phyloP scores from a whole-genome alignment of 2,888 invertebrate species.

The Sinopyrophorus schimmeli region DNA sequence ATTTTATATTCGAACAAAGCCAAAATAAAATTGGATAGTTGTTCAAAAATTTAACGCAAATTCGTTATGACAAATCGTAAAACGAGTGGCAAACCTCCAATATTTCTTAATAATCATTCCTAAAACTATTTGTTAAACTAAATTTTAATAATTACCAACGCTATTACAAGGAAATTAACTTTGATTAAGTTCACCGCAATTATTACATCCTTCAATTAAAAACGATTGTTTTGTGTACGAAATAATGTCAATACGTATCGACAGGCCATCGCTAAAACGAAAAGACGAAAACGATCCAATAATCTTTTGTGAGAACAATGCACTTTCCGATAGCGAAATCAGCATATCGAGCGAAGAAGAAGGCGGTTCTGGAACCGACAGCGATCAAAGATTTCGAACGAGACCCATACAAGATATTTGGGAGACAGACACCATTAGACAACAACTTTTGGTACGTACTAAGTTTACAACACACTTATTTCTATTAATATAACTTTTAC shows the following conservation, averaged over 20 bases:
- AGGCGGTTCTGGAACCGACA: constrained; percentile 53
- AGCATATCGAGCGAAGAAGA: constrained; percentile 61
- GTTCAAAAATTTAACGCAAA: constrained; percentile 6
- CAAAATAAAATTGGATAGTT: constrained; percentile 1
- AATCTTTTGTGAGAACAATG: constrained; percentile 4
- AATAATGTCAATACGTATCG: constrained; percentile 4
- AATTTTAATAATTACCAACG: not conserved
- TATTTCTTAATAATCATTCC: not conserved
- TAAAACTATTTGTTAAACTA: not conserved
- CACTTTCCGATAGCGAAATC: constrained; percentile 29
- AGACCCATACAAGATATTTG: constrained; percentile 50
- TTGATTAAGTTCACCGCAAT: not conserved
- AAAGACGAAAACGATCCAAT: constrained; percentile 10
- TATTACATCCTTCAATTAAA: not conserved
- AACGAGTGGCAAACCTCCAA: constrained; percentile 6
- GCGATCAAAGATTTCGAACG: constrained; percentile 39
- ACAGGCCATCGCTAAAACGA: constrained; percentile 11
- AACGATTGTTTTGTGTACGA: not conserved
- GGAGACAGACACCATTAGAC: constrained; percentile 44
- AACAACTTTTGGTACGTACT: constrained; percentile 46
- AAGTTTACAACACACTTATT: not conserved
- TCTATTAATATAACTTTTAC: constrained; percentile 30
- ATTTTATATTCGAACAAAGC: not conserved
- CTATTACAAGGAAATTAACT: not conserved
- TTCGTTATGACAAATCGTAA: constrained; percentile 1